Percentiles rank a stretch among this genome's conserved stretches.
phyloP scores from a whole-genome alignment of 1,140 invertebrate genomes.

The Drosophila nigrodunni region DNA sequence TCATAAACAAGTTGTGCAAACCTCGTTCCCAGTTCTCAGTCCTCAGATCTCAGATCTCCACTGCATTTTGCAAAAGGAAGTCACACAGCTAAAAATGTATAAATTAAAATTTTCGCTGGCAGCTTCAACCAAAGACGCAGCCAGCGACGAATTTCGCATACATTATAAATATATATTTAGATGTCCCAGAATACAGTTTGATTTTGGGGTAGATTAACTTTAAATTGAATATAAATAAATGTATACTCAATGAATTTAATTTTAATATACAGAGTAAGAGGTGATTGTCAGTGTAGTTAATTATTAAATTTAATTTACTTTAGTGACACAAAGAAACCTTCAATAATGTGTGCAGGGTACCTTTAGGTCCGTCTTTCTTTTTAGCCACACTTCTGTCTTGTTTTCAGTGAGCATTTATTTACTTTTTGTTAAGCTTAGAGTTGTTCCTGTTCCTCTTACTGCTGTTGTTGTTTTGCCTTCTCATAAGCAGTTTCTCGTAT shows the following conservation, averaged over 20 bases:
- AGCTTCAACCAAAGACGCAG: slow-evolving; percentile 34
- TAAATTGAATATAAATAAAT: too few relatives aligned
- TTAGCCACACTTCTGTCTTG: background rate
- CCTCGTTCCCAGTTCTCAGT: slow-evolving; percentile 28
- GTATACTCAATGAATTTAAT: too few relatives aligned
- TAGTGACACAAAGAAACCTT: background rate
- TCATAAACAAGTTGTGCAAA: slow-evolving; percentile 80
- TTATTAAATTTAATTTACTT: background rate
- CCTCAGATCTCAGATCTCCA: slow-evolving; percentile 25
- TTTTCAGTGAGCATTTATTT: slow-evolving; percentile 54
- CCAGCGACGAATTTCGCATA: slow-evolving; percentile 21
- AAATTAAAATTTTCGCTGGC: slow-evolving; percentile 75
- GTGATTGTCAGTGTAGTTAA: too few relatives aligned
- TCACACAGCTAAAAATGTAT: slow-evolving; percentile 66
- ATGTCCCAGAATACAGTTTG: background rate
- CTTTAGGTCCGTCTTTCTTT: background rate
- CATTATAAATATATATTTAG: slow-evolving; percentile 21
- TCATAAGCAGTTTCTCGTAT: slow-evolving; percentile 70
- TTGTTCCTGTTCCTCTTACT: slow-evolving; percentile 21
- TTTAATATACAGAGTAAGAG: too few relatives aligned
- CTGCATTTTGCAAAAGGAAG: slow-evolving; percentile 76
- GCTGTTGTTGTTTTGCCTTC: slow-evolving; percentile 32
- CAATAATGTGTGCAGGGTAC: background rate
- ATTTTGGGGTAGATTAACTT: background rate
- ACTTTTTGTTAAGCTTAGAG: slow-evolving; percentile 39